A percentile compares a stretch with the other conserved stretches of the same genome.
Conservation (phyloP, 1,140 invertebrate species). For the Oryzaephilus surinamensis region DNA sequence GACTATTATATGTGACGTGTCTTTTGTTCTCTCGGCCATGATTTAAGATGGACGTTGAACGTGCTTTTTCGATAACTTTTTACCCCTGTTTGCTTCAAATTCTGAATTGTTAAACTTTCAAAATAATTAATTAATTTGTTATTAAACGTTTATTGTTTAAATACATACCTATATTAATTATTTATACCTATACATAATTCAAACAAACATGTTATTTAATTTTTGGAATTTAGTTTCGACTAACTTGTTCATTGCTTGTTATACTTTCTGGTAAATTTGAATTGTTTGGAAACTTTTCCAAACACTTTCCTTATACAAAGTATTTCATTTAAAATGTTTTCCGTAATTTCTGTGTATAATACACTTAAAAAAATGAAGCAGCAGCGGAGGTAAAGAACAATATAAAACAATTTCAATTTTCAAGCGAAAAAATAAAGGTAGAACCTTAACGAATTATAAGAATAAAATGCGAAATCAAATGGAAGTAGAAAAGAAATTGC, state of each 20-base stretch:
- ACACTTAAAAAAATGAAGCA: no score
- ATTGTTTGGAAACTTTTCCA: no score
- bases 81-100: slow-evolving; percentile 19
- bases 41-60: slow-evolving; percentile 20
- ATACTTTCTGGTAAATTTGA: no score
- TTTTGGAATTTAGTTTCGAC: slow-evolving; percentile 1
- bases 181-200: no score
- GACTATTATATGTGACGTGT: slow-evolving; percentile 11
- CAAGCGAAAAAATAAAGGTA: slow-evolving; percentile 14
- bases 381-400: slow-evolving; percentile 10
- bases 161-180: slow-evolving; percentile 21
- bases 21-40: slow-evolving; percentile 17
- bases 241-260: no score
- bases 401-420: slow-evolving; percentile 19
- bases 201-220: background rate
- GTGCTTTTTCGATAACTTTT: slow-evolving; percentile 26
- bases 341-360: no score
- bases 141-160: slow-evolving; percentile 17
- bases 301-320: no score
- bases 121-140: slow-evolving; percentile 9
- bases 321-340: no score
- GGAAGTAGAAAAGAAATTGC: no score
- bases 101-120: slow-evolving; percentile 21
- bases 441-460: slow-evolving; percentile 5
- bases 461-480: slow-evolving; percentile 1